Base-by-base conservation (phyloP, 2,888 invertebrate species). In the Pristionchus entomophagus region DNA sequence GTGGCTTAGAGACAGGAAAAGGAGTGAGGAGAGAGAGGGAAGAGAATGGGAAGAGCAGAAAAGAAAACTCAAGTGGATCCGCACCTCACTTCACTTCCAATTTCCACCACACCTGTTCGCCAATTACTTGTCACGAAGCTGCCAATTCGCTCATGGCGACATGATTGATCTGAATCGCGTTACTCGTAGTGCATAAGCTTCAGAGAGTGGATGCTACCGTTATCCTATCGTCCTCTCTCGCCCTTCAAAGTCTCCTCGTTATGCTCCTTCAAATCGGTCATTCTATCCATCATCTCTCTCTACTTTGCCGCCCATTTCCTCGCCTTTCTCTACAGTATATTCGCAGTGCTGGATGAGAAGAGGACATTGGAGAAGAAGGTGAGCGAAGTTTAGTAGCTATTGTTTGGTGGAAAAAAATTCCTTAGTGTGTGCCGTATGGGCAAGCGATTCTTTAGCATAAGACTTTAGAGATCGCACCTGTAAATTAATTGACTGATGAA, bases 331-430 rank as follows among this genome's bases (percentile, higher is more conserved):
- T 84, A 84, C 83, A 53, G 49, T 41, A 49, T 65, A 19, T 84
- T 84, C 65, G 41, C 62, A 0, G 32, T 84, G 2, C 12, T 65
- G 8, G 83, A 84, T 29, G 65, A 84, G 35, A 62, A 65, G 32
- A 45, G 83, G 35, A 65, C 35, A 65, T n/a, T 84, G 49, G 83
- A 84, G 53, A 84, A 84, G 32, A 84, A 65, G 83, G 83, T 84
- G 19, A n/a, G 29, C 6, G 65, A 29, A 29, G 5, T 29, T 65
- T 65, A 17, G 65, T 12, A n/a, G n/a, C n/a, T n/a, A n/a, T n/a
- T n/a, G n/a, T n/a, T n/a, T n/a, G n/a, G n/a, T n/a, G n/a, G n/a
- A n/a, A n/a, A n/a, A n/a, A n/a, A n/a, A n/a, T n/a, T n/a, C n/a
- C n/a, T n/a, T n/a, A n/a, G n/a, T n/a, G n/a, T n/a, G n/a, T n/a